Conservation (phyloP, 1,140 invertebrate species). For the Platorchestia sp. region DNA sequence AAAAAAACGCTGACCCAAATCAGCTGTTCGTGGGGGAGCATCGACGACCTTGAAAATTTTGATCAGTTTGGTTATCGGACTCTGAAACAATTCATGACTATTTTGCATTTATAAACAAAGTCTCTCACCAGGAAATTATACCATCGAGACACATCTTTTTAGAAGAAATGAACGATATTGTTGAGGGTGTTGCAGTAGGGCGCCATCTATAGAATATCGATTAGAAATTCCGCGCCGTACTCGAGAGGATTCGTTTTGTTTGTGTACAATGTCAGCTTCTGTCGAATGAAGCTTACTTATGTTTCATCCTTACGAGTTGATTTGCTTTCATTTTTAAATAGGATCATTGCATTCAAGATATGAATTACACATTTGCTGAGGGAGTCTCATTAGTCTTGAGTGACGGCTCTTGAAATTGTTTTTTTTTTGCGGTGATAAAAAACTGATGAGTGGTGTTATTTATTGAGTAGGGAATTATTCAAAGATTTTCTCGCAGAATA, state of each 20-base stretch:
- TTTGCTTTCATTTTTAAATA: neutral
- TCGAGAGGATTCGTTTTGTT: neutral
- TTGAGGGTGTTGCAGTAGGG: neutral
- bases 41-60: neutral
- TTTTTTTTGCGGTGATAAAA: neutral
- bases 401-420: neutral
- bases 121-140: neutral
- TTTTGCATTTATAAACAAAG: neutral
- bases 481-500: no score
- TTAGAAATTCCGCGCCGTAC: neutral
- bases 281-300: no score
- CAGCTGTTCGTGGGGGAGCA: neutral
- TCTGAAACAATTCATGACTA: neutral
- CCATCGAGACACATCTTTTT: neutral
- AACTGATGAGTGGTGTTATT: neutral
- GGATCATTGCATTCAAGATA: no score
- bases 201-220: neutral
- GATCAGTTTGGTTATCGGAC: neutral
- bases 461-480: no score
- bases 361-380: neutral
- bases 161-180: neutral
- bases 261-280: neutral
- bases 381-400: neutral
- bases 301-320: neutral
- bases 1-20: neutral